phyloP scores from a whole-genome alignment of 2,888 invertebrate species.

The Chloroclystis v-ata region DNA sequence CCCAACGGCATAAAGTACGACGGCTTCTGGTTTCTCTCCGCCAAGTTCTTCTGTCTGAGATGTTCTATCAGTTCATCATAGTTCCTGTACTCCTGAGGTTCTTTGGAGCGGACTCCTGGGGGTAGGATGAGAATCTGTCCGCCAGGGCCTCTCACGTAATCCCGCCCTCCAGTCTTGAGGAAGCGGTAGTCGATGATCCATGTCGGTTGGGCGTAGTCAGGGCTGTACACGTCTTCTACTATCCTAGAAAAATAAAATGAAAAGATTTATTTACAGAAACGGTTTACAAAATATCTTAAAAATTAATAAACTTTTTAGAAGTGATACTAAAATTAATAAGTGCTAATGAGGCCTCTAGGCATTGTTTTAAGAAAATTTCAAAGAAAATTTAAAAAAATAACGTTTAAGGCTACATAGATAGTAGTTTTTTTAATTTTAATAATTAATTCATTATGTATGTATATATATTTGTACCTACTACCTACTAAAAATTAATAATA shows the following conservation, averaged over 20 bases:
- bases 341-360: too few relatives aligned
- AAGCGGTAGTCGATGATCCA: conserved; percentile 64
- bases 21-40: conserved; percentile 30
- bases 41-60: conserved; percentile 46
- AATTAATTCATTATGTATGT: too few relatives aligned
- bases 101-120: conserved; percentile 40
- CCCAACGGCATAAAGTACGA: conserved; percentile 28
- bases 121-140: conserved; percentile 64
- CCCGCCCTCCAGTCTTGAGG: conserved; percentile 59
- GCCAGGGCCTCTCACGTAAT: conserved; percentile 59
- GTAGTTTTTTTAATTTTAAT: too few relatives aligned
- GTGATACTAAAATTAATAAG: too few relatives aligned
- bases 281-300: too few relatives aligned
- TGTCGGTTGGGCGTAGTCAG: conserved; percentile 58
- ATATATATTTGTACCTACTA: too few relatives aligned
- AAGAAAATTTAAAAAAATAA: too few relatives aligned
- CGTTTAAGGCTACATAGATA: too few relatives aligned
- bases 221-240: conserved; percentile 52
- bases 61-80: conserved; percentile 59
- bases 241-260: conserved; percentile 40
- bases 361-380: too few relatives aligned
- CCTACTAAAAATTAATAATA: too few relatives aligned
- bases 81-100: conserved; percentile 47
- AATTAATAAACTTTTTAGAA: too few relatives aligned
- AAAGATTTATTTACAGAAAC: too few relatives aligned